Evolutionary conservation across 2,113 vertebrate species (phyloP).

Genomic region (Caracal caracal): DNA sequence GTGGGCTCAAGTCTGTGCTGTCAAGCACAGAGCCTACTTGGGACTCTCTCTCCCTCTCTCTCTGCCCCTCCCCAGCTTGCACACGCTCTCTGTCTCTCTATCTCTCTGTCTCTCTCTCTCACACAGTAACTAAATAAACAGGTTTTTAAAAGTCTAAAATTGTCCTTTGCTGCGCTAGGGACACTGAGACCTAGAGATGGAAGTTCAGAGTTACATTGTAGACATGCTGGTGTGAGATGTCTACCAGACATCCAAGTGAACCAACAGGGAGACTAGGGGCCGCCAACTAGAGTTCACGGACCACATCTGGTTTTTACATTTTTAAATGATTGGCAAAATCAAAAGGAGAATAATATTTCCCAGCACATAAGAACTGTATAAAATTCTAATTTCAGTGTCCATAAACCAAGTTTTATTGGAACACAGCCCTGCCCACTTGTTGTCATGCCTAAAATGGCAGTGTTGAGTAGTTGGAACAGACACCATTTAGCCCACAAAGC

Average conservation of each 20-base stretch:
- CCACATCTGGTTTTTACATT: neutral
- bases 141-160: neutral
- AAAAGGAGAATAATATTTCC: neutral
- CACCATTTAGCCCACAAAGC: neutral
- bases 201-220: neutral
- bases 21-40: too few relatives aligned
- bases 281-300: neutral
- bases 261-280: accelerated
- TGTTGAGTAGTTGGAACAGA: neutral
- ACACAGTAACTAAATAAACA: too few relatives aligned
- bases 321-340: neutral
- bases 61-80: too few relatives aligned
- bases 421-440: neutral
- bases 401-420: neutral
- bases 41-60: too few relatives aligned
- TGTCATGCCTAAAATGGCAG: neutral
- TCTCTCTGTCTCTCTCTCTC: too few relatives aligned
- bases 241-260: neutral
- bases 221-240: neutral
- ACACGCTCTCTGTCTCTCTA: too few relatives aligned
- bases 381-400: neutral
- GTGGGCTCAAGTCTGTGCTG: too few relatives aligned
- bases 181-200: neutral
- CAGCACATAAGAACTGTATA: neutral
- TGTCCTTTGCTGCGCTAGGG: neutral